Base-by-base conservation (phyloP, 2,888 invertebrate species). In the Tetragonula carbonaria region DNA sequence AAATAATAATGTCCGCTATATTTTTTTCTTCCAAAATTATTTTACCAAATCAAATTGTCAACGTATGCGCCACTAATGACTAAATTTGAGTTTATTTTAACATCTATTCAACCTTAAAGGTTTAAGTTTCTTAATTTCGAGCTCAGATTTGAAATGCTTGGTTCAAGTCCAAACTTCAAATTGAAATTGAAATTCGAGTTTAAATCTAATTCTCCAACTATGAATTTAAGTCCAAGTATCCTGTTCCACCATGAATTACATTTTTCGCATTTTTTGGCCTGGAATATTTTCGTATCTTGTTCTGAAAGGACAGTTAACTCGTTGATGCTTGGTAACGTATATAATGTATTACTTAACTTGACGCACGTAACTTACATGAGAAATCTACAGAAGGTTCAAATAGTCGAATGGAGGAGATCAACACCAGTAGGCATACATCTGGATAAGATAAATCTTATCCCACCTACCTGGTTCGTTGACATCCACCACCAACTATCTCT, bases 401-500 rank as follows among this genome's bases (percentile, higher is more conserved):
- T 67, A 6, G 28, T 16, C 55, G 59, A 72, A 76, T 4, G 18
- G 62, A 67, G 53, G 45, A 76, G 74, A 66, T 74, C 74, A 74
- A 82, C 80, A 80, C 80, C 62, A 63, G 81, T 83, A 75, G 76
- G 67, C 76, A 73, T 23, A 76, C 63, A 83, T 76, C 76, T 83
- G 51, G 82, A 83, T 83, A 83, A 83, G 82, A 81, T 81, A 83
- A 75, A 76, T 63, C 55, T 76, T 81, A 73, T 83, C 76, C 82
- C 67, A 76, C 82, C 75, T 83, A 83, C 76, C 82, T 76, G 82
- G 72, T 81, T 83, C 82, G 82, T 83, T 83, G 82, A 83, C 82
- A 81, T 73, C 82, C 38, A 72, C 72, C 33, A 55, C 51, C 38
- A 62, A 66, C 59, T 81, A 83, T 83, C 82, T 72, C 50, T 13